A percentile compares a stretch with the other conserved stretches of the same genome.
Conservation (phyloP, 2,797 vertebrate species). For the Huso huso region DNA sequence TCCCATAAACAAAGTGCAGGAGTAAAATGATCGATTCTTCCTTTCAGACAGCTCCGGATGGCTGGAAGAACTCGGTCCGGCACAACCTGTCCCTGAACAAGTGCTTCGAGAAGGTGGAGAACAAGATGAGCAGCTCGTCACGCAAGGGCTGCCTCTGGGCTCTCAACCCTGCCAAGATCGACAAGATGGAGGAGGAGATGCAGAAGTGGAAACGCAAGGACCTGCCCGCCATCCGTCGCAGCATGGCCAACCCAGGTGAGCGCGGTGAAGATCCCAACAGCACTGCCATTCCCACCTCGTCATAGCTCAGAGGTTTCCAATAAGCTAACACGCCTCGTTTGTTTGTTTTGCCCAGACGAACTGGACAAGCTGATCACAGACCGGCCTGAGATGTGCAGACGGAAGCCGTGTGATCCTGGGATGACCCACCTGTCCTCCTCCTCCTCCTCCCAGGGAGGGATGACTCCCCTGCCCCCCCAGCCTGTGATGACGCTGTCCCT, state of each 20-base stretch:
- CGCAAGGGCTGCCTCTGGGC: slow-evolving; percentile 97
- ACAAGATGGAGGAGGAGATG: slow-evolving; percentile 99
- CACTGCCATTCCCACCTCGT: no score
- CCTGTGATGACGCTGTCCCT: slow-evolving; percentile 79
- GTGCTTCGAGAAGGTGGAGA: slow-evolving; percentile 97
- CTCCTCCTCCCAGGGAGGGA: slow-evolving; percentile 47
- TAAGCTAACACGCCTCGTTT: slow-evolving; percentile 14
- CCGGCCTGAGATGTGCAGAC: slow-evolving; percentile 82
- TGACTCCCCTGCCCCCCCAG: slow-evolving; percentile 48
- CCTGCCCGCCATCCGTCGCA: slow-evolving; percentile 84
- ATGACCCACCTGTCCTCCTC: slow-evolving; percentile 56
- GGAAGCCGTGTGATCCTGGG: slow-evolving; percentile 57
- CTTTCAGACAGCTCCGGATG: slow-evolving; percentile 83
- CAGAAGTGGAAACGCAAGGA: slow-evolving; percentile 98
- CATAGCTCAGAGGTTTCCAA: no score
- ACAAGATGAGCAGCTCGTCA: slow-evolving; percentile 83
- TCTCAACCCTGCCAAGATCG: slow-evolving; percentile 91
- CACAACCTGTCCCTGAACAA: slow-evolving; percentile 97
- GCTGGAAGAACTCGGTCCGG: slow-evolving; percentile 97
- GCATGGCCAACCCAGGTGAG: slow-evolving; percentile 94
- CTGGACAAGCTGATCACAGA: slow-evolving; percentile 95
- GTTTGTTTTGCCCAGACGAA: slow-evolving; percentile 66
- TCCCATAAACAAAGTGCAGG: no score
- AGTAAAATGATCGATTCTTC: not conserved
- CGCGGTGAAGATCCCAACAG: not conserved